Evolutionary conservation across 2,888 invertebrate genomes (phyloP), one percentile per base, ranked within the genome.

Genomic region (Macrophya alboannulata): DNA sequence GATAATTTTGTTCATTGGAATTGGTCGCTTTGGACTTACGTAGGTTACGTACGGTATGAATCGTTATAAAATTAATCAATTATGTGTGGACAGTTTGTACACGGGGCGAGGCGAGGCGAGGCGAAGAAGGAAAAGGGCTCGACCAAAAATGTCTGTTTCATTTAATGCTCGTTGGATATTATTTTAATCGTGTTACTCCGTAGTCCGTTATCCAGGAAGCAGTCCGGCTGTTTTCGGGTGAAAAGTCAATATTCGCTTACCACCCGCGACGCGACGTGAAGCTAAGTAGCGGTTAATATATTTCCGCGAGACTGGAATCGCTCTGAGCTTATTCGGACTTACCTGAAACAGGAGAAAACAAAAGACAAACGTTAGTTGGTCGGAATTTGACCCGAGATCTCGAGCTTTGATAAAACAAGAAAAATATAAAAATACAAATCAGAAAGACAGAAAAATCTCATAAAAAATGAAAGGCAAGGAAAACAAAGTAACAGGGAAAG

Each of bases 321-420:
- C 62, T 81, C 43, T 21, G 40, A 59, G 81, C 62, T 62, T n/a
- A n/a, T 40, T 84, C 85, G 85, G 87, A 89, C 89, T 89, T 89
- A 89, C 89, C 89, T 89, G 81, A 85, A 89, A 88, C 88, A 87
- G 25, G 86, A 55, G 85, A 83, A 77, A 84, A 83, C 48, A 84
- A 51, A 59, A 79, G 37, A 62, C 43, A 17, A 40, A 59, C 12
- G 62, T 81, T 62, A 62, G 37, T 77, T 31, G 31, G 37, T 77
- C 17, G 31, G 9, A 55, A 77, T 77, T 77, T 55, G 43, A 77
- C 21, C 31, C 77, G 77, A 77, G 17, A 77, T 17, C 55, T 17
- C 55, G 37, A 77, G 77, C 77, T 77, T 55, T 74, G 62, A 62
- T 31, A 31, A 31, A 31, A 3, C 31, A 31, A 31, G 3, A 31